These are phyloP conservation scores for Serrognathus titanus DNA, from an alignment of 2,888 invertebrate species.

Conservation along the genomic window DNA sequence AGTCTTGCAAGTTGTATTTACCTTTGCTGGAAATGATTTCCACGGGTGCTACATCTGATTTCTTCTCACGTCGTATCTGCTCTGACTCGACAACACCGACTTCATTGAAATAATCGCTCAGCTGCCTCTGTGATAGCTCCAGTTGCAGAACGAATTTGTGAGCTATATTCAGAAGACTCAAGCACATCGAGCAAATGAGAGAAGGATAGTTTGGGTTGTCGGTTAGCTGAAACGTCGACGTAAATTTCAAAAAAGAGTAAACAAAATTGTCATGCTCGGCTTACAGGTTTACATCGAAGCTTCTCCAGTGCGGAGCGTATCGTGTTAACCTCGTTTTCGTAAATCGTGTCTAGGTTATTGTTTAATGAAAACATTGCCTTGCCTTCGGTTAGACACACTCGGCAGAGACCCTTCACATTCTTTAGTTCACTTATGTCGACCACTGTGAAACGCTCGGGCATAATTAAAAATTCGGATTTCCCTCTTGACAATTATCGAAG, in stretches of 20 bases:
- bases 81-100: not conserved
- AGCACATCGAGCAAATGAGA: conserved; percentile 21
- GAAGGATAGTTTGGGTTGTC: conserved; percentile 12
- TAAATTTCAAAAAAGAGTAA: conserved; percentile 2
- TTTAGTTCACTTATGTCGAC: conserved; percentile 13
- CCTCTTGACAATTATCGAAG: too few relatives aligned
- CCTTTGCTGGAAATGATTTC: conserved; percentile 32
- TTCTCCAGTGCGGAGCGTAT: conserved; percentile 9
- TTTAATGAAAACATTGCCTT: conserved; percentile 13
- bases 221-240: conserved; percentile 5
- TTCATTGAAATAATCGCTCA: conserved; percentile 17
- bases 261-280: not conserved
- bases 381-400: conserved; percentile 22
- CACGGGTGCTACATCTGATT: conserved; percentile 18
- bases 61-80: not conserved
- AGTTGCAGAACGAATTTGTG: conserved; percentile 22
- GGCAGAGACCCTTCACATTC: conserved; percentile 17
- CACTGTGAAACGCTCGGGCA: not conserved
- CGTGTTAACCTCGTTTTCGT: conserved; percentile 10
- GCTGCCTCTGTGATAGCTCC: conserved; percentile 18
- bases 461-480: not conserved
- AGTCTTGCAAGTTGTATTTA: conserved; percentile 30
- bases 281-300: conserved; percentile 8
- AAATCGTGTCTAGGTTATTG: conserved; percentile 3
- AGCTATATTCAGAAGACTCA: conserved; percentile 17